phyloP scores from a whole-genome alignment of 2,888 invertebrate species.

The Drosophila birchii region DNA sequence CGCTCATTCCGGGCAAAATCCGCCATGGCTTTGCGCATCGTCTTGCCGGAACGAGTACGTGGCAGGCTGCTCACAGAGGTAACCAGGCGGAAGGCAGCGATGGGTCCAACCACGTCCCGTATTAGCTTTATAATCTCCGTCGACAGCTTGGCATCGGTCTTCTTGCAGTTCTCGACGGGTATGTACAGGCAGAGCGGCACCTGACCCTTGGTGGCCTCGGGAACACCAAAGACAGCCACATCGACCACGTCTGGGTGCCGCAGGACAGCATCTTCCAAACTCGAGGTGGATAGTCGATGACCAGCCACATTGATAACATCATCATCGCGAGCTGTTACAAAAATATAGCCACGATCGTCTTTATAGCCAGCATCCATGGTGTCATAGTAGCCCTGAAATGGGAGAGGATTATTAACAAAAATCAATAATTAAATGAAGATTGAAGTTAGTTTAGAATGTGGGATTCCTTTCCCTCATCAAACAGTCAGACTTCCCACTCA shows the following conservation, averaged over 20 bases:
- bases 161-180: slow-evolving; percentile 86
- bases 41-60: slow-evolving; percentile 92
- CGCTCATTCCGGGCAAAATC: slow-evolving; percentile 93
- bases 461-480: neutral
- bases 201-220: slow-evolving; percentile 95
- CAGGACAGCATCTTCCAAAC: slow-evolving; percentile 95
- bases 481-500: slow-evolving; percentile 85
- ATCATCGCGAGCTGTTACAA: slow-evolving; percentile 95
- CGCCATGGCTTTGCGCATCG: slow-evolving; percentile 92
- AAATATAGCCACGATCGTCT: slow-evolving; percentile 93
- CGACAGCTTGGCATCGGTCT: slow-evolving; percentile 81
- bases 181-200: slow-evolving; percentile 95
- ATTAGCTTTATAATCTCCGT: slow-evolving; percentile 84
- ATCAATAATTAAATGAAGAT: neutral
- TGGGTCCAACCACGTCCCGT: slow-evolving; percentile 87
- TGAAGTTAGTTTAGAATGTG: neutral
- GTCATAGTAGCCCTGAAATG: slow-evolving; percentile 87
- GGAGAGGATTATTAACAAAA: neutral
- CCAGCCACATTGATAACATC: slow-evolving; percentile 98
- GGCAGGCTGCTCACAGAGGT: slow-evolving; percentile 93
- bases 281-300: slow-evolving; percentile 94
- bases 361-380: slow-evolving; percentile 97
- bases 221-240: slow-evolving; percentile 95
- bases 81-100: slow-evolving; percentile 93
- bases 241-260: slow-evolving; percentile 94